Conservation (phyloP, 2,113 vertebrate genomes). For the Varanus salvator region DNA sequence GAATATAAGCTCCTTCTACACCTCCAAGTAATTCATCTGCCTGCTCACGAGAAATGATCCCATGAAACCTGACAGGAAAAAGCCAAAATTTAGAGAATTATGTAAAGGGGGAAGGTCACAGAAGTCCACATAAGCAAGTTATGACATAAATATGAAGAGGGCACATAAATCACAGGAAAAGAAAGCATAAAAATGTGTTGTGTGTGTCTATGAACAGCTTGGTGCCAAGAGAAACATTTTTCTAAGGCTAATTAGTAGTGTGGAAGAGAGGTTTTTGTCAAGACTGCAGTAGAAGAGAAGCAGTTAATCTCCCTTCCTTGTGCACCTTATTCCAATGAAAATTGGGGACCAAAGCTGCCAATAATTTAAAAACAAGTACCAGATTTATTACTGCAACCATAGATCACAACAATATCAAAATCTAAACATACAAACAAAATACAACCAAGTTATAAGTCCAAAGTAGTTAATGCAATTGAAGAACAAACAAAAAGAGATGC, state of each 20-base stretch:
- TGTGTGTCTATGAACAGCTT: background rate
- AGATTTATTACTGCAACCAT: too few species aligned
- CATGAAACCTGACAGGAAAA: slow-evolving; percentile 88
- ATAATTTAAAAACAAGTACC: background rate
- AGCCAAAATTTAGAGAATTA: slow-evolving; percentile 12
- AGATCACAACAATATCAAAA: too few species aligned
- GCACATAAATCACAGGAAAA: background rate
- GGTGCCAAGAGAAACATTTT: background rate
- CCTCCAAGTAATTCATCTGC: slow-evolving; percentile 90
- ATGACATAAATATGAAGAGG: background rate
- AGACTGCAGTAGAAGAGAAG: background rate
- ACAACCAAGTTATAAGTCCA: too few species aligned
- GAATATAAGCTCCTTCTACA: slow-evolving; percentile 93
- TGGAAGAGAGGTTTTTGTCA: background rate
- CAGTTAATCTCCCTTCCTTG: background rate
- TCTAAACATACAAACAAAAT: too few species aligned
- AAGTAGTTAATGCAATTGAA: too few species aligned
- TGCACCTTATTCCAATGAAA: background rate
- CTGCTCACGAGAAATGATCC: slow-evolving; percentile 93
- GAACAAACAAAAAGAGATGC: background rate
- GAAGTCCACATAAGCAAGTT: background rate
- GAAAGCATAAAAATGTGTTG: background rate
- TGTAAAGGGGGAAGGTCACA: slow-evolving; percentile 11
- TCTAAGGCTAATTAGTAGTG: background rate
- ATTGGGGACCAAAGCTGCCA: background rate